These are phyloP conservation scores for Ophion ventricosus DNA, from an alignment of 2,888 invertebrate species.

Conservation along the genomic window DNA sequence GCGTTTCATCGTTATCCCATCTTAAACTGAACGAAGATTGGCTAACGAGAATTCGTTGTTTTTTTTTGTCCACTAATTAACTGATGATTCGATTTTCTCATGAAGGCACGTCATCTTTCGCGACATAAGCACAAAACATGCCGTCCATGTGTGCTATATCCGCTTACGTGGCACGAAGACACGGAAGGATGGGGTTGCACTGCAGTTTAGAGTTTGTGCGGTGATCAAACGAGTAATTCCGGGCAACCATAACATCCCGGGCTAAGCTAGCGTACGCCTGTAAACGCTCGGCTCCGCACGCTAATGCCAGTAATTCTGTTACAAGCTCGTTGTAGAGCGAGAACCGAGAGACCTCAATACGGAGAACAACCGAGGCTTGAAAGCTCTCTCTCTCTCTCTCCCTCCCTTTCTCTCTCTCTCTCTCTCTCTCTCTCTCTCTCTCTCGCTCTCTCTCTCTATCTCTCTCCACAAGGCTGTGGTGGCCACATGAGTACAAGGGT, in stretches of 20 bases:
- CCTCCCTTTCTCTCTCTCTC: neutral
- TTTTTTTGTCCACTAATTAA: neutral
- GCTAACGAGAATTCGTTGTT: neutral
- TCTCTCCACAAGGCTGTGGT: conserved; percentile 55
- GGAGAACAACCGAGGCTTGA: conserved; percentile 49
- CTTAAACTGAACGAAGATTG: neutral
- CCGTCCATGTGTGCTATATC: neutral
- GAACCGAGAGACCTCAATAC: conserved; percentile 43
- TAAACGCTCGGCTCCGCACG: conserved; percentile 69
- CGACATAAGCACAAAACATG: neutral
- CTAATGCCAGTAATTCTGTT: conserved; percentile 75
- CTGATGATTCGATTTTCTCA: neutral
- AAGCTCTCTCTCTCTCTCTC: conserved; percentile 17
- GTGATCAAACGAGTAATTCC: conserved; percentile 74
- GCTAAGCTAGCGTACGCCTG: conserved; percentile 71
- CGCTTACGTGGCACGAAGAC: neutral
- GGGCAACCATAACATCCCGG: conserved; percentile 71
- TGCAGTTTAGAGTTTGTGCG: conserved; percentile 57
- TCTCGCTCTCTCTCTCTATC: conserved; percentile 12
- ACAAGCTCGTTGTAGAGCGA: conserved; percentile 65
- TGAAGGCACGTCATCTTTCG: neutral
- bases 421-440: neutral
- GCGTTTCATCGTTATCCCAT: neutral
- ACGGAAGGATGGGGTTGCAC: conserved; percentile 18
- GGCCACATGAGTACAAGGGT: conserved; percentile 50